A percentile compares a stretch with the other conserved stretches of the same genome.
Evolutionary conservation across 2,797 vertebrate genomes (phyloP).

Genomic region (Smutsia temminckii): DNA sequence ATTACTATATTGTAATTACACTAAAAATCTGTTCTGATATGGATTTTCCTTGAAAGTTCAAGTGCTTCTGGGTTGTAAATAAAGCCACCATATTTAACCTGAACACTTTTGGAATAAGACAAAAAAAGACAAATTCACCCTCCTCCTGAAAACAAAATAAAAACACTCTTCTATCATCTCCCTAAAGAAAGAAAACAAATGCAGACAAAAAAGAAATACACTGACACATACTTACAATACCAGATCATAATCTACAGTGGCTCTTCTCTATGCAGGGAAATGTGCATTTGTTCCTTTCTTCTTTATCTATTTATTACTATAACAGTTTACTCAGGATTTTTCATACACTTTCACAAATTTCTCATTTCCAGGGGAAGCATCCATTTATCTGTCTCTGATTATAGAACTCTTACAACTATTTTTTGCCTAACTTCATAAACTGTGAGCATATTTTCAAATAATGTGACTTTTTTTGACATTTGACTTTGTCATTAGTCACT

Average conservation of each 20-base stretch:
- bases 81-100: constrained; percentile 48
- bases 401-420: neutral
- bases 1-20: constrained; percentile 13
- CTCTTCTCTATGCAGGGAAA: neutral
- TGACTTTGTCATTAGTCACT: neutral
- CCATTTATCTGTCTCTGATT: neutral
- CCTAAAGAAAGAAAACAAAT: constrained; percentile 34
- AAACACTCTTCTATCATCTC: neutral
- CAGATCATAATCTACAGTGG: neutral
- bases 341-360: neutral
- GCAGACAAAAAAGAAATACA: neutral
- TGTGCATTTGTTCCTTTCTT: neutral
- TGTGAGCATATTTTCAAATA: neutral
- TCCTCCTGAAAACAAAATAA: neutral
- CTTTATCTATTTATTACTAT: neutral
- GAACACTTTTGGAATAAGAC: neutral
- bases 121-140: constrained; percentile 16
- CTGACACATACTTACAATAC: neutral
- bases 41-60: constrained; percentile 53
- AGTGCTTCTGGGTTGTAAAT: constrained; percentile 35
- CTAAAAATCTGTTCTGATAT: constrained; percentile 28
- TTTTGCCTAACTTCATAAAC: neutral
- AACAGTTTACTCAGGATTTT: neutral
- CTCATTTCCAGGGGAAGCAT: neutral
- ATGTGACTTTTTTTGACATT: neutral